Conservation (phyloP, 2,797 vertebrate species). For the Melanotaenia trifasciata region DNA sequence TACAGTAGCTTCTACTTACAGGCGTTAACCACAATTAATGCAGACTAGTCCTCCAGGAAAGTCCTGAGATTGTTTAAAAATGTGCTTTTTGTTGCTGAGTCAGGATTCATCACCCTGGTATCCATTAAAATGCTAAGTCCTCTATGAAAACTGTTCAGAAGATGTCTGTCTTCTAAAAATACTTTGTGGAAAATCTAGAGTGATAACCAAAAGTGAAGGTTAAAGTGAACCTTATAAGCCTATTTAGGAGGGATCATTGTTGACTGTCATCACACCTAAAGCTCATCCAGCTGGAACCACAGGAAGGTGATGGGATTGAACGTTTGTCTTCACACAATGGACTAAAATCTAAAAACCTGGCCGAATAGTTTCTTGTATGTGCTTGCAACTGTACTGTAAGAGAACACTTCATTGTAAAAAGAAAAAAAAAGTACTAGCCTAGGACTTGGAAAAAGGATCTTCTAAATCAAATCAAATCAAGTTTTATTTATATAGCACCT, state of each 20-base stretch:
- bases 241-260: background rate
- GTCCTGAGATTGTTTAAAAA: too few relatives aligned
- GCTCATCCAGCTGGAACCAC: background rate
- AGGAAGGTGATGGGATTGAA: background rate
- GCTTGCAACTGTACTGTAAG: background rate
- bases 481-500: too few relatives aligned
- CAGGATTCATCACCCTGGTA: background rate
- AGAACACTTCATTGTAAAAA: background rate
- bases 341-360: background rate
- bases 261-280: background rate
- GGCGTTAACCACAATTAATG: slow-evolving; percentile 10
- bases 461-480: background rate
- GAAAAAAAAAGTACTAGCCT: background rate
- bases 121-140: background rate
- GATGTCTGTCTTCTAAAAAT: background rate
- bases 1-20: slow-evolving; percentile 6
- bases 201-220: too few relatives aligned
- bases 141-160: background rate
- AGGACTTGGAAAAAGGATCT: background rate
- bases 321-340: background rate
- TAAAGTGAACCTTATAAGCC: background rate
- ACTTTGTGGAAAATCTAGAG: background rate
- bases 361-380: background rate
- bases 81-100: too few relatives aligned
- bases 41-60: background rate